phyloP scores from a whole-genome alignment of 2,888 invertebrate genomes.

The Mamestra brassicae region DNA sequence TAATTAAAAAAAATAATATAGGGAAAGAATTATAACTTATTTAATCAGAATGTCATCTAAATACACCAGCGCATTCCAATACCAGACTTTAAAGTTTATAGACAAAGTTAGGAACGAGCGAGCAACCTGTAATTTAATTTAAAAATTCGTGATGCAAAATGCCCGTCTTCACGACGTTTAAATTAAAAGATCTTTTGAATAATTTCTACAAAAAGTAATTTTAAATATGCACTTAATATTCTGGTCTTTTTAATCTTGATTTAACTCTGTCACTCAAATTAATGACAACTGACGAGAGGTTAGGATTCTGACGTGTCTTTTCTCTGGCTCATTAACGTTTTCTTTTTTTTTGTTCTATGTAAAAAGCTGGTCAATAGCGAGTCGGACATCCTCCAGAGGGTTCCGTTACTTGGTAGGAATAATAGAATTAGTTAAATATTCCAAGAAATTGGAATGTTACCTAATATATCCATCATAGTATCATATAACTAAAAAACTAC shows the following conservation, averaged over 20 bases:
- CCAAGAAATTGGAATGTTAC: too few species aligned
- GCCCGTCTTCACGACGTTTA: neutral
- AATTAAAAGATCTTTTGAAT: constrained; percentile 27
- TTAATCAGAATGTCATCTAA: too few species aligned
- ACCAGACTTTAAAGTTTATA: neutral
- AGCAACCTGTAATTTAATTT: constrained; percentile 3
- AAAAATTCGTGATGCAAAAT: constrained; percentile 16
- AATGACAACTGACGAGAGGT: constrained; percentile 28
- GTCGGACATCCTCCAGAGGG: neutral
- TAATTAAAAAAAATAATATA: too few species aligned
- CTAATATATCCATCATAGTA: too few species aligned
- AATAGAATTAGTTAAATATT: too few species aligned
- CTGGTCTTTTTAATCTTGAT: constrained; percentile 15
- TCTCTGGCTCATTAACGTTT: neutral
- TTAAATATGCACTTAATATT: constrained; percentile 22
- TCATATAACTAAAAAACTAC: too few species aligned
- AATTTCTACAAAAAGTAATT: neutral
- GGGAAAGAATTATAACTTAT: too few species aligned
- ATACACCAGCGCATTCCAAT: neutral
- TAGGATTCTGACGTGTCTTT: neutral
- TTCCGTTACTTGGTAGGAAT: neutral
- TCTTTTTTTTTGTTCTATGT: neutral
- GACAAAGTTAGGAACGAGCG: neutral
- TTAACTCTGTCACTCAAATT: constrained; percentile 22
- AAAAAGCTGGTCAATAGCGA: neutral